Conservation (phyloP, 2,113 vertebrate genomes). For the Carassius carassius region DNA sequence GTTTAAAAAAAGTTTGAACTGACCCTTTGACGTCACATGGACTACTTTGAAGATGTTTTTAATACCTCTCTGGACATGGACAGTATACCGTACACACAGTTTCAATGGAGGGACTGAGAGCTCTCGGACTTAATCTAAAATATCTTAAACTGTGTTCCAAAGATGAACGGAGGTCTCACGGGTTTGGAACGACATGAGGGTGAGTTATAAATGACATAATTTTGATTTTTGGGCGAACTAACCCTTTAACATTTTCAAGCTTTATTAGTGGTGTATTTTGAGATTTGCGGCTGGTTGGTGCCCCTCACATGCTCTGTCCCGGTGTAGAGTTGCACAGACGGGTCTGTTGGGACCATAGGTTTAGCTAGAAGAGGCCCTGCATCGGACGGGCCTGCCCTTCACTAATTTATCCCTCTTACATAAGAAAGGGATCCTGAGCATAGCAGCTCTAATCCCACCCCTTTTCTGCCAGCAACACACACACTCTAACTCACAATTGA, state of each 20-base stretch:
- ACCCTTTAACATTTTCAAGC: neutral
- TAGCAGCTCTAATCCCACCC: constrained; percentile 24
- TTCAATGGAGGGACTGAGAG: too few species aligned
- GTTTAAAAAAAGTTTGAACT: too few species aligned
- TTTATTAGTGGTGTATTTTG: neutral
- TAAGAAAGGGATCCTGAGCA: constrained; percentile 52
- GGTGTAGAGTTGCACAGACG: constrained; percentile 36
- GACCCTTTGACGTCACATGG: too few species aligned
- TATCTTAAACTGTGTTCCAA: too few species aligned
- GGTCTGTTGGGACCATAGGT: constrained; percentile 23
- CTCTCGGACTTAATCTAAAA: too few species aligned
- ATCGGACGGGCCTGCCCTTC: constrained; percentile 50
- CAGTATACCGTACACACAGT: too few species aligned
- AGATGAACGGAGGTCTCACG: too few species aligned
- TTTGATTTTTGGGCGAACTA: too few species aligned
- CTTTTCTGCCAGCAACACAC: neutral
- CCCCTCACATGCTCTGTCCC: neutral
- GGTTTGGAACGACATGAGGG: too few species aligned
- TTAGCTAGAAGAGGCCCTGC: constrained; percentile 34
- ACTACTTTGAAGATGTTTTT: too few species aligned
- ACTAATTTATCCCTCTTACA: constrained; percentile 64
- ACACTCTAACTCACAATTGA: neutral
- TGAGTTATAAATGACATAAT: too few species aligned
- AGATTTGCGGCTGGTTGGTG: neutral
- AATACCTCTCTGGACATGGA: too few species aligned